Base-by-base conservation (phyloP, 2,888 invertebrate species). In the Girardia tigrina region DNA sequence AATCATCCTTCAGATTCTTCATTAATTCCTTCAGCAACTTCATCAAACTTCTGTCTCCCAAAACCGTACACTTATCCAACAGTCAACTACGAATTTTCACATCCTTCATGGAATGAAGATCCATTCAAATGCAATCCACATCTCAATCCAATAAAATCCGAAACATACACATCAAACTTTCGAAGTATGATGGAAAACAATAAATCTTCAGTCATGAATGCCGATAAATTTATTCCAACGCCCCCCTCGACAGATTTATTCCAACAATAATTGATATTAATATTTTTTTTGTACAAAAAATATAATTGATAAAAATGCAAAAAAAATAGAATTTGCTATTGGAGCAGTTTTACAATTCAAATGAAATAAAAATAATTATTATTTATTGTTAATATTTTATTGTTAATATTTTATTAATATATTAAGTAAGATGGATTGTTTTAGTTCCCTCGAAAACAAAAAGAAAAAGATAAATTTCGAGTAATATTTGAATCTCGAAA, bases 211-310 rank as follows among this genome's bases (percentile, higher is more conserved):
- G n/a, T 23, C n/a, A 56, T n/a, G n/a, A n/a, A n/a, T n/a, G 23
- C 56, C n/a, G 56, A 56, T 2, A 56, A 56, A n/a, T 56, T 56
- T 56, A 56, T 56, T 56, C 56, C 56, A 56, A 56, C 56, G 23
- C 56, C 56, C 23, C 56, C 56, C 2, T 20, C 56, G 23, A n/a
- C 56, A 56, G 56, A 56, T 56, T 56, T 56, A 56, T 56, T 56
- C 56, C 56, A 56, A 56, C 4, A 8, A 56, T 56, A 23, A 56
- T 56, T 56, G 56, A 12, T 56, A 56, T 56, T 56, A 6, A 56
- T 56, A 36, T 36, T 56, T 56, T 20, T 56, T 56, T 20, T 56
- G n/a, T 56, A 23, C 23, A 56, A n/a, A 56, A 56, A 56, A 56
- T 56, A 12, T 56, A 23, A 56, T 56, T 56, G 23, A 56, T 56